Conservation (phyloP, 1,140 invertebrate genomes). For the Ptiloglossa arizonensis region DNA sequence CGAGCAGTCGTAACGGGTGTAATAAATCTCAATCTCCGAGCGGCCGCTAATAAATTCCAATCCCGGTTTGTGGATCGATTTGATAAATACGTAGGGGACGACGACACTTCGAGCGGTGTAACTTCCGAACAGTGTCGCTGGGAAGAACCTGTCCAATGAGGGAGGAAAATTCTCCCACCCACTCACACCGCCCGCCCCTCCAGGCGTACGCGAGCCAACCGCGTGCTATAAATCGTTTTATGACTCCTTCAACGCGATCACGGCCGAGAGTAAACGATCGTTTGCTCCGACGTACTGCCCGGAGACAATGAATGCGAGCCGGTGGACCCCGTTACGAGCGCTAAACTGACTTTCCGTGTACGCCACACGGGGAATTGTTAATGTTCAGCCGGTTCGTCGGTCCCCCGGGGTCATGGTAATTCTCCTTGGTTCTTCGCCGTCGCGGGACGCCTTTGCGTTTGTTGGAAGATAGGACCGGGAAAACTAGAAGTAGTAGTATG, state of each 20-base stretch:
- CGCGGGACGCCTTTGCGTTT: too few species aligned
- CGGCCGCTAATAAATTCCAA: slow-evolving; percentile 29
- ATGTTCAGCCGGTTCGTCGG: background rate
- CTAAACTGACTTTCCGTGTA: background rate
- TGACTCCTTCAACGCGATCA: background rate
- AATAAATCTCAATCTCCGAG: slow-evolving; percentile 21
- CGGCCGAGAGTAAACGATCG: slow-evolving; percentile 6
- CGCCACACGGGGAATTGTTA: background rate
- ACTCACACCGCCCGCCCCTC: too few species aligned
- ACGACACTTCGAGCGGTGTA: too few species aligned
- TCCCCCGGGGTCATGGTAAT: background rate
- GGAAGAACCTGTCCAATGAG: background rate
- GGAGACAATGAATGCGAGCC: background rate
- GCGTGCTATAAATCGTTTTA: slow-evolving; percentile 11
- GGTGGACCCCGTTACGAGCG: background rate
- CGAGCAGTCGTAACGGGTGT: background rate
- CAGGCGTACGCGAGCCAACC: too few species aligned
- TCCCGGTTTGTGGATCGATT: background rate
- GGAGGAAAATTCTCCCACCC: background rate
- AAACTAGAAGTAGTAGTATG: too few species aligned
- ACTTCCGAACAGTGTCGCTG: background rate
- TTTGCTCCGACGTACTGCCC: background rate
- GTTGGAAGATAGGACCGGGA: too few species aligned
- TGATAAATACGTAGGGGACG: background rate
- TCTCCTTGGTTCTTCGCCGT: too few species aligned